phyloP scores from a whole-genome alignment of 2,797 vertebrate species.

The Poecilia wingei region DNA sequence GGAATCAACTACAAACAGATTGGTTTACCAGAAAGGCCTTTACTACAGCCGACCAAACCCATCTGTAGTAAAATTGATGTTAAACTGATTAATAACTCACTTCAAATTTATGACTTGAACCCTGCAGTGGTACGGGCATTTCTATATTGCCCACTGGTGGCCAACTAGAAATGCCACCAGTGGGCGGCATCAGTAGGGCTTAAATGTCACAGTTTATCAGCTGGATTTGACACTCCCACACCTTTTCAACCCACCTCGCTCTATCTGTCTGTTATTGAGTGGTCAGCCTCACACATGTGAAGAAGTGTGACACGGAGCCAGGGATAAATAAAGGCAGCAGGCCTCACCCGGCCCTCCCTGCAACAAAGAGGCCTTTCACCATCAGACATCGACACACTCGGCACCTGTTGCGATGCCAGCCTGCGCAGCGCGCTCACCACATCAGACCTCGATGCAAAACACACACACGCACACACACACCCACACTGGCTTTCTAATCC shows the following conservation, averaged over 20 bases:
- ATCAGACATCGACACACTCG: conserved; percentile 53
- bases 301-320: not conserved
- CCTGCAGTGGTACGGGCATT: too few relatives aligned
- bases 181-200: not conserved
- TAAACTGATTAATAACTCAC: not conserved
- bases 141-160: too few relatives aligned
- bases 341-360: conserved; percentile 39
- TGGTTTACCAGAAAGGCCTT: not conserved
- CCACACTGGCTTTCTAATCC: conserved; percentile 52
- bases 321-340: conserved; percentile 2
- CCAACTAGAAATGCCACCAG: not conserved
- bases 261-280: not conserved
- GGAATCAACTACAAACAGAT: not conserved
- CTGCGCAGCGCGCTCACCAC: conserved; percentile 55
- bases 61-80: too few relatives aligned
- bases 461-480: conserved; percentile 28
- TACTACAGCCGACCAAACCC: not conserved
- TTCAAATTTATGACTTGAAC: not conserved
- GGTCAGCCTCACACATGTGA: not conserved
- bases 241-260: too few relatives aligned
- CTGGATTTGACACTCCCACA: not conserved
- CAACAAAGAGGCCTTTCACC: conserved; percentile 81
- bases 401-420: conserved; percentile 77
- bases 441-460: conserved; percentile 27
- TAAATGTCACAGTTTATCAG: too few relatives aligned